A percentile compares a stretch with the other conserved stretches of the same genome.
phyloP scores from a whole-genome alignment of 2,888 invertebrate genomes.

The Halictus quadricinctus region DNA sequence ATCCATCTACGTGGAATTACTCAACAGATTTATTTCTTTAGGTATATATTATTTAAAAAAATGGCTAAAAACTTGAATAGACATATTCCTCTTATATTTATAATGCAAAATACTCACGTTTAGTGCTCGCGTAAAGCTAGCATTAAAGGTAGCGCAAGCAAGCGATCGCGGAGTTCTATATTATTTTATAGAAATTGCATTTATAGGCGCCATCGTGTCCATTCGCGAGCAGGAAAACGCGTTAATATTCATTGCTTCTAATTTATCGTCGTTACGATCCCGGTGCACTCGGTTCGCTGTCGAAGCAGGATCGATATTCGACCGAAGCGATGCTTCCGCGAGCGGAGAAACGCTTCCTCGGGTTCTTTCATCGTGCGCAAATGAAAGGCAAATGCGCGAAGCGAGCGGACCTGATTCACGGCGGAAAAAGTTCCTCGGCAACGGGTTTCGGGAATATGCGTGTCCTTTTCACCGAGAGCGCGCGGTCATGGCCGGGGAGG shows the following conservation, averaged over 20 bases:
- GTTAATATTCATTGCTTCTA: background rate
- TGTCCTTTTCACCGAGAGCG: background rate
- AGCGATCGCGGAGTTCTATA: too few species aligned
- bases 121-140: too few species aligned
- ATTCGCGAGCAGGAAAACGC: background rate
- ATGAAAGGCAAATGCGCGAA: constrained; percentile 35
- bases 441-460: background rate
- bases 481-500: constrained; percentile 18
- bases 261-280: background rate
- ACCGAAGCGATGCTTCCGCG: background rate
- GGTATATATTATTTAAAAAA: too few species aligned
- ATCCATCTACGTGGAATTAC: too few species aligned
- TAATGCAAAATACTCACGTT: too few species aligned
- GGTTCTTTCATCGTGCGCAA: background rate
- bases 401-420: background rate
- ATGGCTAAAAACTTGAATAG: too few species aligned
- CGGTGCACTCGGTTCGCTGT: background rate
- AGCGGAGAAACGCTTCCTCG: background rate
- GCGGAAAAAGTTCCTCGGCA: background rate
- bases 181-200: background rate
- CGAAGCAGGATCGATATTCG: background rate
- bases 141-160: too few species aligned
- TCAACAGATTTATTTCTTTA: too few species aligned
- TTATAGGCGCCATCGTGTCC: background rate
- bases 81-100: too few species aligned